Evolutionary conservation across 2,113 vertebrate genomes (phyloP).

Genomic region (Edolisoma coerulescens): DNA sequence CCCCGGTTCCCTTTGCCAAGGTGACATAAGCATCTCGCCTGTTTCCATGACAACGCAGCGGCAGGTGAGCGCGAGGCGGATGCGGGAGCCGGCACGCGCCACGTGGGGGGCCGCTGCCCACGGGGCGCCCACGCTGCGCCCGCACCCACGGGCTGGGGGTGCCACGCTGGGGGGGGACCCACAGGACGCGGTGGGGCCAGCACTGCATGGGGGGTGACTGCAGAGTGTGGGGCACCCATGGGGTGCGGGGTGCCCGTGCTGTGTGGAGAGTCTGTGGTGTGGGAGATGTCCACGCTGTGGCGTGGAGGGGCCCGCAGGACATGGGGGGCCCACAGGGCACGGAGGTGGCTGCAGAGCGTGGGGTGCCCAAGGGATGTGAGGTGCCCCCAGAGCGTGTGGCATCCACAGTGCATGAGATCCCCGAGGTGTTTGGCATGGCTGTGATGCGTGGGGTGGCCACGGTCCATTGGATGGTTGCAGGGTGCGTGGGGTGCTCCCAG

Average conservation of each 20-base stretch:
- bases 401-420: neutral
- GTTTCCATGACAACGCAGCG: slow-evolving; percentile 64
- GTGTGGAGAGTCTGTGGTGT: neutral
- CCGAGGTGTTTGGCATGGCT: neutral
- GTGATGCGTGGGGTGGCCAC: accelerated
- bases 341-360: neutral
- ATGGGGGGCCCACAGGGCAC: accelerated
- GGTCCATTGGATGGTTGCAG: neutral
- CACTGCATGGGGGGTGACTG: accelerated
- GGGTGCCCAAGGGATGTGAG: neutral
- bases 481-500: neutral
- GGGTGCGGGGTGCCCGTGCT: too few species aligned
- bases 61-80: slow-evolving; percentile 62
- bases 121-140: neutral
- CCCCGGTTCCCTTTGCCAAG: slow-evolving; percentile 52
- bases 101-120: neutral
- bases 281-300: neutral
- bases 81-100: neutral
- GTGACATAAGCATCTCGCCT: slow-evolving; percentile 52
- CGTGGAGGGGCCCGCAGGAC: too few species aligned
- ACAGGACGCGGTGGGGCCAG: accelerated
- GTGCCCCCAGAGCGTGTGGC: neutral
- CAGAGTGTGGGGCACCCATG: neutral
- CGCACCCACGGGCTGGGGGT: neutral
- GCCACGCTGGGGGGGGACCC: neutral